Base-by-base conservation (phyloP, 1,140 invertebrate genomes). In the Chymomyza costata region DNA sequence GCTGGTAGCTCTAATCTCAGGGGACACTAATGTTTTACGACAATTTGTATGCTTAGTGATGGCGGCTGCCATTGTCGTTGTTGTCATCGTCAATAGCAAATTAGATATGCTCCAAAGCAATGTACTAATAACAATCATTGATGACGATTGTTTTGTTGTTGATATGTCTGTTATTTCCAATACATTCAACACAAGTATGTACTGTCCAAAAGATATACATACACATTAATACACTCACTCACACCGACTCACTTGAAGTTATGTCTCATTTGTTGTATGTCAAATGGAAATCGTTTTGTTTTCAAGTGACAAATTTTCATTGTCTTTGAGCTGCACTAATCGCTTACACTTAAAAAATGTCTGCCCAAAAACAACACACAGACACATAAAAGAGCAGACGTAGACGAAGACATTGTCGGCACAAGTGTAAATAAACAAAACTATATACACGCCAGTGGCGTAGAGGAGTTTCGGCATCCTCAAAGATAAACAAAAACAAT, bases 1-100 rank as follows among this genome's bases (percentile, higher is more conserved):
- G 41, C 44, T 38, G 43, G 28, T 34, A 35, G 10, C 19, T 78
- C 67, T 73, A 80, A 78, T 80, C 73, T 78, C 73, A 49, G 67
- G 73, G 73, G 71, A 78, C 71, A 71, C 71, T 78, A 78, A 78
- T 78, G 73, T 80, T 78, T 78, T 78, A 78, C 67, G 73, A 78
- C 73, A 78, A 71, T 71, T 76, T 50, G 71, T 70, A 60, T 68
- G 65, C 56, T 50, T 35, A 44, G 17, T 31, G 10, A 31, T 13
- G 32, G 3, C 13, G 3, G 13, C n/a, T 34, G 32, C 11, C 32
- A 6, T 34, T 13, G 13, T 34, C 2, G 8, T 14, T 10, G 8
- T 5, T 34, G 3, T 34, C 6, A 8, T 34, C 32, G 80, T 78
- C 73, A 78, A 78, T 78, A 58, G 73, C 67, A 80, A 78, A 78